Conservation (phyloP, 2,888 invertebrate species). For the Calameuta filiformis region DNA sequence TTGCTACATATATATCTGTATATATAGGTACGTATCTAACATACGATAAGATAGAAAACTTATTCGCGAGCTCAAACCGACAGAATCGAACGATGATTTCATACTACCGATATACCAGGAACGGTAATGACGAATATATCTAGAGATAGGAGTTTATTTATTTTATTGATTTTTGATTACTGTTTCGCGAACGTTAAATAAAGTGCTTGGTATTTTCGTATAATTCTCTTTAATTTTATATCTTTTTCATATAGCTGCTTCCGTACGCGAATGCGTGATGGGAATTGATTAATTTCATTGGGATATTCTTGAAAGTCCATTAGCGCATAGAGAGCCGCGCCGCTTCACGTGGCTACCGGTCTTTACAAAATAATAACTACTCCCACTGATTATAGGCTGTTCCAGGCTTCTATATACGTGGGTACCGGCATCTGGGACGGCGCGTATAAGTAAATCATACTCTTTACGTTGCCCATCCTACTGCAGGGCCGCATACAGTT, state of each 20-base stretch:
- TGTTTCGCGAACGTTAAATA: background rate
- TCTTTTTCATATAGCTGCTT: background rate
- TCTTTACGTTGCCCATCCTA: constrained; percentile 5
- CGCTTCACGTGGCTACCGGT: constrained; percentile 17
- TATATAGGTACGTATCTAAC: background rate
- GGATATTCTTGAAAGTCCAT: background rate
- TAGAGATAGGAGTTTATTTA: background rate
- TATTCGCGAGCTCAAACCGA: background rate
- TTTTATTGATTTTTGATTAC: background rate
- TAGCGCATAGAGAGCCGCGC: constrained; percentile 12
- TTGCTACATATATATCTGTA: too few relatives aligned
- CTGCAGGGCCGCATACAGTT: constrained; percentile 5
- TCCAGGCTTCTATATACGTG: constrained; percentile 4
- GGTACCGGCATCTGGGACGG: constrained; percentile 16
- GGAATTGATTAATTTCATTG: background rate
- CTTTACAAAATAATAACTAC: constrained; percentile 22
- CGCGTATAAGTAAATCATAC: constrained; percentile 20
- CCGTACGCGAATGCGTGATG: background rate
- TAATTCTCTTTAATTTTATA: background rate
- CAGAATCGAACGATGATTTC: background rate
- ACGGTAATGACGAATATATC: background rate
- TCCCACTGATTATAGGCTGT: constrained; percentile 20
- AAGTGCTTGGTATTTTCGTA: background rate
- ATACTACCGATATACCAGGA: background rate
- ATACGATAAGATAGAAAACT: background rate